phyloP scores from a whole-genome alignment of 2,888 invertebrate species.

The Leptinotarsa tumamoca region DNA sequence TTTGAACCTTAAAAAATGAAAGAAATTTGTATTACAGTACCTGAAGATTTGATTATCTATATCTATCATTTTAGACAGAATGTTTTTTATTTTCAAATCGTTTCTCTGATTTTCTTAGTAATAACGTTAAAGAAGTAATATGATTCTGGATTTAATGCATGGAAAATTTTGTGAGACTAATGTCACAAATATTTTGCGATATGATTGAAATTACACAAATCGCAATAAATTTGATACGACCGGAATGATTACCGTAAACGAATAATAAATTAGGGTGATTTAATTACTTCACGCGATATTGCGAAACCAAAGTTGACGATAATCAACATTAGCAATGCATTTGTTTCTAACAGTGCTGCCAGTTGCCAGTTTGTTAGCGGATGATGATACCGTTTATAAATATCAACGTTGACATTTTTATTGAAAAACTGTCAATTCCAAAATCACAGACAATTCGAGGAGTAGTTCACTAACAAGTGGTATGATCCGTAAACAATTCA shows the following conservation, averaged over 20 bases:
- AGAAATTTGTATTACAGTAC: no score
- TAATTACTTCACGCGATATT: conserved; percentile 22
- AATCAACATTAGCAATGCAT: conserved; percentile 18
- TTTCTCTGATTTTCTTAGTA: neutral
- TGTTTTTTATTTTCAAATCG: neutral
- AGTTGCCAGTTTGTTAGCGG: neutral
- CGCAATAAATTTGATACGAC: conserved; percentile 19
- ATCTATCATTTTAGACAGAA: neutral
- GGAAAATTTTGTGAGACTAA: conserved; percentile 4
- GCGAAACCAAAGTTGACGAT: conserved; percentile 14
- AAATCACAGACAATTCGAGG: neutral
- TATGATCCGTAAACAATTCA: no score
- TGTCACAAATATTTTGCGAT: conserved; percentile 4
- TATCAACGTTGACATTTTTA: neutral
- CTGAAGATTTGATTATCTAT: no score
- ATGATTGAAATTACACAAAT: conserved; percentile 18
- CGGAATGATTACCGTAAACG: conserved; percentile 24
- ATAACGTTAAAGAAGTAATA: neutral
- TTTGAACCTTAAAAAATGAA: neutral
- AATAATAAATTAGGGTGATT: conserved; percentile 29
- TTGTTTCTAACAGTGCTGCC: conserved; percentile 4
- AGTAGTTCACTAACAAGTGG: no score
- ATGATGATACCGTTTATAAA: neutral
- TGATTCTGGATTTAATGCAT: neutral
- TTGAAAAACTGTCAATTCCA: neutral